These are phyloP conservation scores for silkworm (Bombyx mori) DNA, from an alignment of 1,140 invertebrate species.

Conservation along the genomic window DNA sequence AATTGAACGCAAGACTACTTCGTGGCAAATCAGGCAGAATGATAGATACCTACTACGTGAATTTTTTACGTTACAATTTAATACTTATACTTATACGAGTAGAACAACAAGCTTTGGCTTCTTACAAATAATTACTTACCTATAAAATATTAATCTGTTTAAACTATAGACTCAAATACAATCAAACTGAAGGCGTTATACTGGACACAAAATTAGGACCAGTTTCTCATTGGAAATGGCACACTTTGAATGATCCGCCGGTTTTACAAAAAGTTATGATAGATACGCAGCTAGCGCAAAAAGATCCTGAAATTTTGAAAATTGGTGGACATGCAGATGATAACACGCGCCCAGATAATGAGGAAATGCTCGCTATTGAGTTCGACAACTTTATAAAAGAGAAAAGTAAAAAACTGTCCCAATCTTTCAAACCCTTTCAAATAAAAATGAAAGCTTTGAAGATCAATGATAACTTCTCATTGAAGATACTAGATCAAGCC, in stretches of 20 bases:
- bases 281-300: constrained; percentile 52
- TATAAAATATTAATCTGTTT: background rate
- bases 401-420: constrained; percentile 48
- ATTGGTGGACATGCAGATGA: constrained; percentile 32
- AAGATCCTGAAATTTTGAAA: constrained; percentile 50
- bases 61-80: no score
- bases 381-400: constrained; percentile 62
- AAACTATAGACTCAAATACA: constrained; percentile 51
- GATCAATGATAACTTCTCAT: constrained; percentile 57
- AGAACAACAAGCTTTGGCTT: background rate
- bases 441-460: constrained; percentile 64
- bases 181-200: constrained; percentile 63
- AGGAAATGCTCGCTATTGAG: constrained; percentile 62
- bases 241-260: constrained; percentile 58
- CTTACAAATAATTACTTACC: background rate
- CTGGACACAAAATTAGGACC: constrained; percentile 49
- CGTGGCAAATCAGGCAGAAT: no score
- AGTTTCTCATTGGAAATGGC: constrained; percentile 62
- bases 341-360: constrained; percentile 36
- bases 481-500: constrained; percentile 60
- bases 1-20: no score
- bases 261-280: constrained; percentile 61
- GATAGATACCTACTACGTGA: no score
- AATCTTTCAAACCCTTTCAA: constrained; percentile 58
- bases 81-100: no score